These are phyloP conservation scores for Oxytorus armatus DNA, from an alignment of 2,888 invertebrate species.

Conservation along the genomic window DNA sequence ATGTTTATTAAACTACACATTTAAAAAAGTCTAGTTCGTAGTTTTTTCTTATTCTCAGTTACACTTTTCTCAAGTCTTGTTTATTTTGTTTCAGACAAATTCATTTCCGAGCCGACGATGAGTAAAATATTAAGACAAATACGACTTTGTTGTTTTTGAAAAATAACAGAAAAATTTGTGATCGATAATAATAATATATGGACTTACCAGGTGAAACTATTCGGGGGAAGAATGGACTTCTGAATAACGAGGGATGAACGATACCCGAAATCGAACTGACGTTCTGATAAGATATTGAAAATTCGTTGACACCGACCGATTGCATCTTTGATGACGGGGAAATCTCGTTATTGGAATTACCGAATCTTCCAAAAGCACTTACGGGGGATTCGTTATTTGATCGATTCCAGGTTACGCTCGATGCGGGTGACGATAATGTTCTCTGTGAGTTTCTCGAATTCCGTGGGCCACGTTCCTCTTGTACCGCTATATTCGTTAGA, in stretches of 20 bases:
- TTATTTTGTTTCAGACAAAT: too few species aligned
- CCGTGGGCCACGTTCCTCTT: constrained; percentile 93
- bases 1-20: too few species aligned
- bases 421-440: constrained; percentile 64
- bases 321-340: constrained; percentile 53
- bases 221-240: constrained; percentile 60
- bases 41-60: too few species aligned
- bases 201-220: constrained; percentile 72
- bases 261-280: constrained; percentile 51
- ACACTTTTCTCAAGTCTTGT: not conserved
- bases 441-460: constrained; percentile 81
- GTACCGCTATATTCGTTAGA: constrained; percentile 87
- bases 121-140: too few species aligned
- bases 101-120: not conserved
- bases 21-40: too few species aligned
- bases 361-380: constrained; percentile 47
- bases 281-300: constrained; percentile 60
- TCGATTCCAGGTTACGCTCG: constrained; percentile 59
- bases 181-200: not conserved
- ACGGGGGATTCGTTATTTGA: constrained; percentile 35
- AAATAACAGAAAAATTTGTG: too few species aligned
- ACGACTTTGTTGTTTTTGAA: too few species aligned
- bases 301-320: constrained; percentile 40
- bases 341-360: not conserved
- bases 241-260: constrained; percentile 60